Base-by-base conservation (phyloP, 2,113 vertebrate genomes). In the Macrotis lagotis region DNA sequence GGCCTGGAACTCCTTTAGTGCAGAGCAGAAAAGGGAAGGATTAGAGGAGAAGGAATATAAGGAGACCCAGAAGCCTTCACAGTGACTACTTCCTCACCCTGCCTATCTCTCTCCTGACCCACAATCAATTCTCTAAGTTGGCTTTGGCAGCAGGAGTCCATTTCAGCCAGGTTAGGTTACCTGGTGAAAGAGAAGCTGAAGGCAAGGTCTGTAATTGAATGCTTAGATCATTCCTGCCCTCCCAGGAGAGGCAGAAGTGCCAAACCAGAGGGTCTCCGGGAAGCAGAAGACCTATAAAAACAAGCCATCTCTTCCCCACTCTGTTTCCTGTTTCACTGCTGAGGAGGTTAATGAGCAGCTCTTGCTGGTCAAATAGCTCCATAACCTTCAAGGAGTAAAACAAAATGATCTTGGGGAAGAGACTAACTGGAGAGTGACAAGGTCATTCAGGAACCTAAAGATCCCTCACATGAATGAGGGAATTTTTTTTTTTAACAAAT, bases 161-260 rank as follows among this genome's bases (percentile, higher is more conserved):
- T 25, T n/a, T 48, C 50, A 6, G 51, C 90, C 94, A 88, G 53
- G 24, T 91, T 53, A 31, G 49, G 92, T 96, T 93, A 93, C 96
- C 53, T 51, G 91, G 93, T 83, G 95, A 96, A 94, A 90, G n/a
- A 59, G 88, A 88, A 52, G 66, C 94, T 96, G 93, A 53, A 93
- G 88, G 47, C 90, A 37, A 95, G 59, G 28, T 66, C 96, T 95
- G 96, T 95, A 96, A 95, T 88, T 59, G 25, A 55, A 92, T 47
- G n/a, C 66, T 94, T 44, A 31, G 74, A 49, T 89, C 8, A 0
- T 16, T 50, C 89, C 22, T 0, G 51, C 50, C 50, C 6, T 3
- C 47, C 89, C 89, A 49, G 89, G 48, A 6, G 83, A 88, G 50
- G 52, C 90, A 22, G 52, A 47, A 28, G 92, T 3, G 28, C 44